Percentiles rank a stretch among this genome's conserved stretches.
phyloP scores from a whole-genome alignment of 2,113 vertebrate species.

The Corythoichthys intestinalis region DNA sequence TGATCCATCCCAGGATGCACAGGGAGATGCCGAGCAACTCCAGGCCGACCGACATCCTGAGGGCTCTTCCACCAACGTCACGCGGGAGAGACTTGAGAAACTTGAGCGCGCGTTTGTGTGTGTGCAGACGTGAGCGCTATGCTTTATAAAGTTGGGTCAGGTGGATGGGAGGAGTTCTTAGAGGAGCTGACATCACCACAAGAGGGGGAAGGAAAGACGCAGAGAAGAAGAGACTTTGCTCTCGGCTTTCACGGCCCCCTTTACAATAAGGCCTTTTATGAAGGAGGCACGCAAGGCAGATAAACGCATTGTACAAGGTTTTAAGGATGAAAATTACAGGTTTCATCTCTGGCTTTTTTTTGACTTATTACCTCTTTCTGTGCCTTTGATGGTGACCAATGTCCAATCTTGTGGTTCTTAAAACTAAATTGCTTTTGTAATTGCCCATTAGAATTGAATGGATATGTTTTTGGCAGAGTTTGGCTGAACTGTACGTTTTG shows the following conservation, averaged over 20 bases:
- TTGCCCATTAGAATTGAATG: too few relatives aligned
- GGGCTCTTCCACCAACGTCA: conserved; percentile 15
- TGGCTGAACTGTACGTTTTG: too few relatives aligned
- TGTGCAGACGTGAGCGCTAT: conserved; percentile 39
- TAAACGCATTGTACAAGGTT: background rate
- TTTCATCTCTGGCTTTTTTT: background rate
- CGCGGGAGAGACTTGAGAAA: conserved; percentile 21
- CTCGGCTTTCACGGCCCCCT: conserved; percentile 55
- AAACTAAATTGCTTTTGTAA: too few relatives aligned
- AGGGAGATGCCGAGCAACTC: conserved; percentile 71
- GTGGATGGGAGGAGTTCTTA: conserved; percentile 64
- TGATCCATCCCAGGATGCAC: conserved; percentile 73
- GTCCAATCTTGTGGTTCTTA: too few relatives aligned
- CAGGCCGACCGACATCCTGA: conserved; percentile 69
- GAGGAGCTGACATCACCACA: conserved; percentile 55
- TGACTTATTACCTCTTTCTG: too few relatives aligned
- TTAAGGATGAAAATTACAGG: background rate
- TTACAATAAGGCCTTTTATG: conserved; percentile 52
- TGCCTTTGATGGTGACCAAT: too few relatives aligned
- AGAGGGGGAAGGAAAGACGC: conserved; percentile 42
- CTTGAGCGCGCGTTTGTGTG: conserved; percentile 20
- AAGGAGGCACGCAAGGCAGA: background rate
- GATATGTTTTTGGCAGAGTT: too few relatives aligned
- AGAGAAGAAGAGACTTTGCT: conserved; percentile 32
- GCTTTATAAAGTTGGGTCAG: conserved; percentile 67